Evolutionary conservation across 2,888 invertebrate genomes (phyloP).

Genomic region (Tolmerus cingulatus): DNA sequence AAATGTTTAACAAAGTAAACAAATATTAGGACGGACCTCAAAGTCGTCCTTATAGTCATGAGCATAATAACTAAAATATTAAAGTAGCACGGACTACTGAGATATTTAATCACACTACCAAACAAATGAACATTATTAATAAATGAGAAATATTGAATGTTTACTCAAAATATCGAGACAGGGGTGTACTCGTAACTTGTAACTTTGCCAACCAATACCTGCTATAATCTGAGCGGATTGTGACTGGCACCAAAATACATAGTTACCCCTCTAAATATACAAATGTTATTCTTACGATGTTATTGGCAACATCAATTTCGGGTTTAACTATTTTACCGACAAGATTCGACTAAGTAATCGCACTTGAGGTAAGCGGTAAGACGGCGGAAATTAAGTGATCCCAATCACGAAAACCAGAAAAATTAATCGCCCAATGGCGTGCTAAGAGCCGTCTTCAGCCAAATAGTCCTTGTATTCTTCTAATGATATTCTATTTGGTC

Average conservation of each 20-base stretch:
- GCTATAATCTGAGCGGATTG: neutral
- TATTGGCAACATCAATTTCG: neutral
- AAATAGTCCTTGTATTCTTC: neutral
- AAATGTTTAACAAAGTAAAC: too few relatives aligned
- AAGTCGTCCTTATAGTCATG: too few relatives aligned
- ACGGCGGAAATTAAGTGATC: slow-evolving; percentile 12
- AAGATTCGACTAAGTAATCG: slow-evolving; percentile 9
- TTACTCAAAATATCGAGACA: neutral
- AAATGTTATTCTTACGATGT: neutral
- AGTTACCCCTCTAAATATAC: neutral
- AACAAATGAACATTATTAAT: neutral
- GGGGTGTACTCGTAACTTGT: neutral
- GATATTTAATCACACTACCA: too few relatives aligned
- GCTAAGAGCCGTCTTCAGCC: neutral
- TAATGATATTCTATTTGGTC: neutral
- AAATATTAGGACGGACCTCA: too few relatives aligned
- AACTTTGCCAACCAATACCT: neutral
- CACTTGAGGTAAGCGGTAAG: neutral
- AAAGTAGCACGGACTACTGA: too few relatives aligned
- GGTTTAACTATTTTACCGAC: slow-evolving; percentile 14
- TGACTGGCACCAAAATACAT: neutral
- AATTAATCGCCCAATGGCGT: slow-evolving; percentile 28
- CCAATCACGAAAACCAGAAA: slow-evolving; percentile 18
- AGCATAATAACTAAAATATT: too few relatives aligned
- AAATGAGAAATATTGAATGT: neutral